These are phyloP conservation scores for Dendrolimus punctatus DNA, from an alignment of 1,140 invertebrate species.

Conservation along the genomic window DNA sequence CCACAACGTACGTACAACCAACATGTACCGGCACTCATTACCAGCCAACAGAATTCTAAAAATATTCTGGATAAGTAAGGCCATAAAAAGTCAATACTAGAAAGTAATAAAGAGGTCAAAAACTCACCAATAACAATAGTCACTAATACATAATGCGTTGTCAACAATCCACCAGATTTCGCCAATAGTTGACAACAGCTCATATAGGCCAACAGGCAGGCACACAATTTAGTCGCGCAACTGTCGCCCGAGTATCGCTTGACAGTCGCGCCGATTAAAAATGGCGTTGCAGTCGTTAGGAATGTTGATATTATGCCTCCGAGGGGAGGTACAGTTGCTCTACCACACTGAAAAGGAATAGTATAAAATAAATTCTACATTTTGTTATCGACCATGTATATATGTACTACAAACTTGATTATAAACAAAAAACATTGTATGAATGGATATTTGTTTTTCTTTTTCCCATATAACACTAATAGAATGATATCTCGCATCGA, in stretches of 20 bases:
- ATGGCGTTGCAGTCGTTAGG: slow-evolving; percentile 1
- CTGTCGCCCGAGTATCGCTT: not conserved
- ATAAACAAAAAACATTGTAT: no score
- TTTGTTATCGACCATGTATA: no score
- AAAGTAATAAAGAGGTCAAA: not conserved
- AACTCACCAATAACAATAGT: slow-evolving; percentile 20
- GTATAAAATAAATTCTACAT: no score
- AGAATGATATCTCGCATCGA: no score
- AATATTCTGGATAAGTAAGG: not conserved
- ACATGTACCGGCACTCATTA: slow-evolving; percentile 21
- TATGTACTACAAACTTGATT: no score
- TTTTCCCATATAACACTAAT: no score
- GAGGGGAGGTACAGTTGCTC: no score
- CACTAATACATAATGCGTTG: slow-evolving; percentile 14
- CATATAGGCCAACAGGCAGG: slow-evolving; percentile 17
- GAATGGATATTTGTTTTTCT: no score
- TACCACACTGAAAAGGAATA: no score
- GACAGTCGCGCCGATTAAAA: not conserved
- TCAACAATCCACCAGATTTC: slow-evolving; percentile 13
- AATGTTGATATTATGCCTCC: not conserved
- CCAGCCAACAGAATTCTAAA: slow-evolving; percentile 26
- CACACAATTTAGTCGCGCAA: slow-evolving; percentile 8
- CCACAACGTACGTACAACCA: slow-evolving; percentile 28
- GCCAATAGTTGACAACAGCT: slow-evolving; percentile 18
- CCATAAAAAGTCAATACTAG: not conserved